These are phyloP conservation scores for Burhinus bistriatus DNA, from an alignment of 2,113 vertebrate genomes.

Conservation along the genomic window DNA sequence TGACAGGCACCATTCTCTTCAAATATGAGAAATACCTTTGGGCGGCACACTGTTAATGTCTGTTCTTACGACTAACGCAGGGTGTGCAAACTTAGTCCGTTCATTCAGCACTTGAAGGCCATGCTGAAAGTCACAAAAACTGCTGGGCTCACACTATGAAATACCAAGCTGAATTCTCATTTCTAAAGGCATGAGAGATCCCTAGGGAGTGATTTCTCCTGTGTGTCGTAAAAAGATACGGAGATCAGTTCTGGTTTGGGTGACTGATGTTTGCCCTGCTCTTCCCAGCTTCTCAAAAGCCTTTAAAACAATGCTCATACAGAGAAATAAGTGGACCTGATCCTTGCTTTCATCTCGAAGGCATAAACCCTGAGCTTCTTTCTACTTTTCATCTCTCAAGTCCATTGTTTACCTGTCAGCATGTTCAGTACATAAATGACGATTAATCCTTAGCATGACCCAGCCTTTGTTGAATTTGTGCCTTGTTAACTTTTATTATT, in stretches of 20 bases:
- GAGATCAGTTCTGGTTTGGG: background rate
- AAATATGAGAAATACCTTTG: background rate
- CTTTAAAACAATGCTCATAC: background rate
- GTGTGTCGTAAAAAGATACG: background rate
- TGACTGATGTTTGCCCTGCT: background rate
- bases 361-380: background rate
- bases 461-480: background rate
- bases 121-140: background rate
- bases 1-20: background rate
- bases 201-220: background rate
- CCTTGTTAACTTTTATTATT: slow-evolving; percentile 13
- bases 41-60: background rate
- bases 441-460: background rate
- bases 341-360: background rate
- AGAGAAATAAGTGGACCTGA: background rate
- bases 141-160: background rate
- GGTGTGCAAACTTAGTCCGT: background rate
- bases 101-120: background rate
- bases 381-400: background rate
- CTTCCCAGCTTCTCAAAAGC: background rate
- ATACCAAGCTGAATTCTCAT: background rate
- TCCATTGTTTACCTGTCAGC: slow-evolving; percentile 31
- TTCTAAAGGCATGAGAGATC: background rate
- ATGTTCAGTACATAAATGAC: background rate
- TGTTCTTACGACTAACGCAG: background rate